Base-by-base conservation (phyloP, 1,140 invertebrate species). In the Drosophila fuyamai region DNA sequence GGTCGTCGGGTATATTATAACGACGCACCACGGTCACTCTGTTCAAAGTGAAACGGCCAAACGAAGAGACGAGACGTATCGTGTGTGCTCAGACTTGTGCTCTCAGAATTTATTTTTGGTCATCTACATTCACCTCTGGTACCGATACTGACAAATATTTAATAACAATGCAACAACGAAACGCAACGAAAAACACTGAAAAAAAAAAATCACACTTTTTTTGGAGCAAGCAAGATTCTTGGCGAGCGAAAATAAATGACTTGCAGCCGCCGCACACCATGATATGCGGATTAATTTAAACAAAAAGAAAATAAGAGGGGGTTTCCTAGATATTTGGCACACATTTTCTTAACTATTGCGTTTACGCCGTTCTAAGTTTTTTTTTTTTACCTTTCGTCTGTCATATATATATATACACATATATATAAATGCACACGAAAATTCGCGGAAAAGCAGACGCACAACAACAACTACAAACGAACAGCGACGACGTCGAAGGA, bases 101-200 rank as follows among this genome's bases (percentile, higher is more conserved):
- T 85, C 81, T 85, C 74, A 81, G 82, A 86, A 86, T 82, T 84
- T 84, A 84, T 84, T 84, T 85, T 86, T 86, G 82, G 81, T 86
- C 80, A 81, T 66, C 76, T 73, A 74, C 66, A 68, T 65, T 74
- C 18, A 48, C 75, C 80, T 59, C 66, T 86, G 75, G 66, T 81
- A 86, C 73, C 23, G 29, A n/a, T 43, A 41, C 10, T 59, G 58
- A 76, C 76, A 29, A 50, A 50, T 32, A 50, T 14, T 65, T 60
- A 82, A 71, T 63, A 79, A 76, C 76, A 59, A 36, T 55, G 48
- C 44, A 53, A 36, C 43, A 32, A 46, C 61, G 36, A 5, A 13
- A 23, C 51, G 43, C 18, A 35, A 40, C 48, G 36, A 46, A 35
- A n/a, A 50, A n/a, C 13, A 9, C 38, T 12, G 1, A 50, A 10